Percentiles rank a stretch among this genome's conserved stretches.
phyloP scores from a whole-genome alignment of 2,888 invertebrate species.

The Amiota communis region DNA sequence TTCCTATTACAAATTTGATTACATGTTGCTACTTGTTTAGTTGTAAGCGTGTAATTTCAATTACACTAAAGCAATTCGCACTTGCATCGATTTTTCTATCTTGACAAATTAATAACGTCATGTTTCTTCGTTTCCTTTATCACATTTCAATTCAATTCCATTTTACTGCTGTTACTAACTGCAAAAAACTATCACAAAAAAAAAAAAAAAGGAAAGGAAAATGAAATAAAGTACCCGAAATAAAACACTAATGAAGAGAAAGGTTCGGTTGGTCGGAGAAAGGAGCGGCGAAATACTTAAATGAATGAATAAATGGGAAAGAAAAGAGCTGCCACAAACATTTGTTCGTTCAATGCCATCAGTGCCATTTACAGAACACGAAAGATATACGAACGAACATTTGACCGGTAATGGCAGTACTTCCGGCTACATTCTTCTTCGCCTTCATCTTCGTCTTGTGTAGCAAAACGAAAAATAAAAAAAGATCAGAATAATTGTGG shows the following conservation, averaged over 20 bases:
- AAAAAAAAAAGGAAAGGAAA: neutral
- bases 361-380: constrained; percentile 1
- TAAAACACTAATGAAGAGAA: neutral
- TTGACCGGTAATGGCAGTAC: constrained; percentile 13
- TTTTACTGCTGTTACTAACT: constrained; percentile 5
- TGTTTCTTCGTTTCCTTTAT: constrained; percentile 5
- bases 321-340: constrained; percentile 23
- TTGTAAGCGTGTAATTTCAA: neutral
- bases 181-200: neutral
- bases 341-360: neutral
- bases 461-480: neutral
- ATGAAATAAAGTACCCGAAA: neutral
- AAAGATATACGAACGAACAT: too few relatives aligned
- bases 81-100: constrained; percentile 11
- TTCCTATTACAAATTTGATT: constrained; percentile 24
- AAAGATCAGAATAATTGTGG: constrained; percentile 9
- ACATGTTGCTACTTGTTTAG: neutral
- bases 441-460: neutral
- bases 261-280: neutral
- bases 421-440: constrained; percentile 1
- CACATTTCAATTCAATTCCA: constrained; percentile 13
- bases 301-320: neutral
- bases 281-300: neutral
- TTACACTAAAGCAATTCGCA: constrained; percentile 6
- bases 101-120: constrained; percentile 8